A percentile compares a stretch with the other conserved stretches of the same genome.
Evolutionary conservation across 53 echinoderm and acorn worm genomes (phyloP).

Genomic region (Echinometra lucunter): DNA sequence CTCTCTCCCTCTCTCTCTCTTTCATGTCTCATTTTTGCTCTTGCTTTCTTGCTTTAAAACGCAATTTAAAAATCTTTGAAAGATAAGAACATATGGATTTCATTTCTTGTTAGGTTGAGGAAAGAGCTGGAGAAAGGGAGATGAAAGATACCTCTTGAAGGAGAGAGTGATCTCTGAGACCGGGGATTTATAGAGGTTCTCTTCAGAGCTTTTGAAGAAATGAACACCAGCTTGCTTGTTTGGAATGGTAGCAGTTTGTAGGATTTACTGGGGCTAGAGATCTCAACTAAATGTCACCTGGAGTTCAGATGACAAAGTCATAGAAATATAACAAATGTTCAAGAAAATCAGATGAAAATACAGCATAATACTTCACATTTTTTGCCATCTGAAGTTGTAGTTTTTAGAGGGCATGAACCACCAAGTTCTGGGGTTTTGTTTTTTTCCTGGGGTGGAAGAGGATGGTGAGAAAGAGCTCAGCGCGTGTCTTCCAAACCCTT

Average conservation of each 20-base stretch:
- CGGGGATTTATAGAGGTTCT: slow-evolving; percentile 24
- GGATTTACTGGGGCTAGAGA: slow-evolving; percentile 38
- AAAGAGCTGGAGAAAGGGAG: slow-evolving; percentile 40
- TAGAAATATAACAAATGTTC: slow-evolving; percentile 13
- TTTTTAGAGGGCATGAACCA: slow-evolving; percentile 48
- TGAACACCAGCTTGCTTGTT: slow-evolving; percentile 69
- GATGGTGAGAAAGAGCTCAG: neutral
- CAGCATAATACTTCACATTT: slow-evolving; percentile 30
- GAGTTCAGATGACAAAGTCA: slow-evolving; percentile 42
- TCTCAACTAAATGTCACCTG: slow-evolving; percentile 21
- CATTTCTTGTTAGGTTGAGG: slow-evolving; percentile 54
- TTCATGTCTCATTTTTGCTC: no score
- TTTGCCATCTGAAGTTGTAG: neutral
- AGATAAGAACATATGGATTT: slow-evolving; percentile 65
- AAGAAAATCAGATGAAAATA: slow-evolving; percentile 26
- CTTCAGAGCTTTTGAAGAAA: slow-evolving; percentile 36
- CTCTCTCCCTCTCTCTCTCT: neutral
- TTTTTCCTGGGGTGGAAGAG: slow-evolving; percentile 17
- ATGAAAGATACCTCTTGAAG: slow-evolving; percentile 23
- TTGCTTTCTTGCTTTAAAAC: neutral
- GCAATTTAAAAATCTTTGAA: slow-evolving; percentile 34
- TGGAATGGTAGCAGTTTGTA: slow-evolving; percentile 58
- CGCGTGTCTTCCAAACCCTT: slow-evolving; percentile 38
- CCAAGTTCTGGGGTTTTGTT: no score
- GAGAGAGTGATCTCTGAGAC: slow-evolving; percentile 23